These are phyloP conservation scores for Mythimna vitellina DNA, from an alignment of 2,888 invertebrate genomes.

Conservation along the genomic window DNA sequence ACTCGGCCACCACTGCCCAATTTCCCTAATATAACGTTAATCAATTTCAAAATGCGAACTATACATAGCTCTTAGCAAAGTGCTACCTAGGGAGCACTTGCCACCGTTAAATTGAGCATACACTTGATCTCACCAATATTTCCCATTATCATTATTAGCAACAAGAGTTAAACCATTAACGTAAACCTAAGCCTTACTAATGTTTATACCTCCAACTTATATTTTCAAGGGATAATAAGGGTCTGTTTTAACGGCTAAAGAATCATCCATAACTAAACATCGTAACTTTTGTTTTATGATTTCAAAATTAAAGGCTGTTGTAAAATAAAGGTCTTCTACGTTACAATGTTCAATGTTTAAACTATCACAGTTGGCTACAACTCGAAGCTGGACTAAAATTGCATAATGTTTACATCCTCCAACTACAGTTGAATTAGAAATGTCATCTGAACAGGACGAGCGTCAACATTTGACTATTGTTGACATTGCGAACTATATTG, in stretches of 20 bases:
- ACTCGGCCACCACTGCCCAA: too few relatives aligned
- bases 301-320: constrained; percentile 53
- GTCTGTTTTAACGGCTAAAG: constrained; percentile 53
- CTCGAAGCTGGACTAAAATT: neutral
- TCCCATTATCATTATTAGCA: constrained; percentile 36
- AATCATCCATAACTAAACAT: constrained; percentile 58
- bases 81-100: neutral
- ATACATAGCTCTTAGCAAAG: neutral
- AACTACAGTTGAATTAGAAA: constrained; percentile 8
- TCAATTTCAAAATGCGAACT: constrained; percentile 1
- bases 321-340: constrained; percentile 49
- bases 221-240: constrained; percentile 62
- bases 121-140: constrained; percentile 32
- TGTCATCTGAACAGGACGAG: neutral
- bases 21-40: neutral
- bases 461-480: neutral
- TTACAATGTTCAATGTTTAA: constrained; percentile 18
- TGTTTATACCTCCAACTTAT: constrained; percentile 56
- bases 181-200: constrained; percentile 43
- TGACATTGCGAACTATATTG: constrained; percentile 20
- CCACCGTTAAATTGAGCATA: constrained; percentile 7
- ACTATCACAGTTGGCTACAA: neutral
- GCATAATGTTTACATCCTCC: neutral
- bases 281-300: constrained; percentile 57
- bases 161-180: constrained; percentile 56